A percentile compares a stretch with the other conserved stretches of the same genome.
Conservation (phyloP, 2,888 invertebrate species). For the Allygus modestus region DNA sequence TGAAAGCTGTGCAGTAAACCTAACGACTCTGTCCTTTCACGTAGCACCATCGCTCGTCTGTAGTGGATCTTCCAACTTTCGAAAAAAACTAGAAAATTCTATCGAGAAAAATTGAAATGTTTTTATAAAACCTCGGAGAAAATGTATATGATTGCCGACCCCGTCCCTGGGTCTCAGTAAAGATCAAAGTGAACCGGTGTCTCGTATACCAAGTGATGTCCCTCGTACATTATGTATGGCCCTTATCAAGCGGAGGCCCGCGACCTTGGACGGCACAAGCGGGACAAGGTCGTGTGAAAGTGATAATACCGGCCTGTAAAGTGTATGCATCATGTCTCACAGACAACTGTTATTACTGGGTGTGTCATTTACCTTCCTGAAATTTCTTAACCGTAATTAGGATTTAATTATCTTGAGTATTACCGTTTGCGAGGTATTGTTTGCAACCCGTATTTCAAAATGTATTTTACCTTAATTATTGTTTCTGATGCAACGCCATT, state of each 20-base stretch:
- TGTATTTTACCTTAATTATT: neutral
- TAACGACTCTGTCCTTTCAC: constrained; percentile 13
- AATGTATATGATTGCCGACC: no score
- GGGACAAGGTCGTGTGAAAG: constrained; percentile 45
- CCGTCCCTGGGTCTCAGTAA: no score
- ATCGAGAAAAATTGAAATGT: no score
- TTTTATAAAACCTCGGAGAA: no score
- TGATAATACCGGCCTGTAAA: neutral
- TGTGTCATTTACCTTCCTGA: neutral
- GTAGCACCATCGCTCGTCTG: neutral
- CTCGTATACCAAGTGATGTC: no score
- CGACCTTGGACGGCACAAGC: constrained; percentile 8
- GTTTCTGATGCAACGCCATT: no score
- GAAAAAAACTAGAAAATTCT: no score
- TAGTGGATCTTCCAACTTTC: neutral
- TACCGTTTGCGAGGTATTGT: neutral
- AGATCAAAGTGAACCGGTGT: no score
- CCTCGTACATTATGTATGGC: no score
- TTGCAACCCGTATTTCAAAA: neutral
- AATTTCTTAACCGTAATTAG: neutral
- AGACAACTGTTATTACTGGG: constrained; percentile 2
- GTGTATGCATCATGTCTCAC: neutral
- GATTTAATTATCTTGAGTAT: neutral
- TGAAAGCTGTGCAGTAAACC: constrained; percentile 9
- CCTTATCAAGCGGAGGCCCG: neutral